phyloP scores from a whole-genome alignment of 2,113 vertebrate genomes.

The Scolopax mira region DNA sequence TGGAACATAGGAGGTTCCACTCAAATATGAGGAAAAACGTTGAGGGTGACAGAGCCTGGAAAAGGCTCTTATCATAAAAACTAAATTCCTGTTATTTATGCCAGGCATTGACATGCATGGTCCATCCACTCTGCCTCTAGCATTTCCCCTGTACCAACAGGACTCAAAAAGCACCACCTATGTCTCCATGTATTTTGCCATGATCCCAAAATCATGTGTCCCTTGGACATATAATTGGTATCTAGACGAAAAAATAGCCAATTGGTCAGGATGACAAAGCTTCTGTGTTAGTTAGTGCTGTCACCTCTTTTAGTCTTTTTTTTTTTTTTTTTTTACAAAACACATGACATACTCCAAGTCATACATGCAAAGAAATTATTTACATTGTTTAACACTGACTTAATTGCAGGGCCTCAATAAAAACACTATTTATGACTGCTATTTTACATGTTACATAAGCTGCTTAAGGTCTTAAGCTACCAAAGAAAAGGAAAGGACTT shows the following conservation, averaged over 20 bases:
- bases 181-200: neutral
- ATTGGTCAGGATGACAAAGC: neutral
- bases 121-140: neutral
- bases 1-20: no score
- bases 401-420: neutral
- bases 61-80: neutral
- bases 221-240: no score
- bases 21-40: no score
- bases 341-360: neutral
- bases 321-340: no score
- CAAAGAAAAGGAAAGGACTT: neutral
- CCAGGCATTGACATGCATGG: neutral
- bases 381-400: neutral
- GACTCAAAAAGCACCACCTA: neutral
- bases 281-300: neutral
- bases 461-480: neutral
- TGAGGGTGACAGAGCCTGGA: no score
- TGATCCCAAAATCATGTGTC: neutral
- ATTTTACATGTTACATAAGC: neutral
- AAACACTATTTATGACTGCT: neutral
- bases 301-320: neutral
- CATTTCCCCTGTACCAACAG: neutral
- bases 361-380: neutral
- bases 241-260: neutral
- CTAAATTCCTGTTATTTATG: neutral